Evolutionary conservation across 1,140 invertebrate genomes (phyloP), one percentile per base, ranked within the genome.

Genomic region (Zaprionus lachaisei): DNA sequence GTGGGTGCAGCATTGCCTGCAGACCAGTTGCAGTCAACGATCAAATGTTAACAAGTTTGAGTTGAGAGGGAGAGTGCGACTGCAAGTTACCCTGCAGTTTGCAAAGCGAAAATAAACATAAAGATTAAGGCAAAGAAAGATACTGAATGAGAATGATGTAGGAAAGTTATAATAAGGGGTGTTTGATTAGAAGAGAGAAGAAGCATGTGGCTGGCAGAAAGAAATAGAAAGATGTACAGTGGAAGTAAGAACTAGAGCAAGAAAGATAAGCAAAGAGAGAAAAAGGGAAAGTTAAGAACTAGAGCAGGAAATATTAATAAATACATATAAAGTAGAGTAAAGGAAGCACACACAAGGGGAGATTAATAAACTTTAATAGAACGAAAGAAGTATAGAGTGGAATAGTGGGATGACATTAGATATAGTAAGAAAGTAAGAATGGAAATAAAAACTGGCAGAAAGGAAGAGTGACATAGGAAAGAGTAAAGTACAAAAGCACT

Each of bases 1-100:
- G 55, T 77, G 58, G 75, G 75, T 63, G 75, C 75, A 77, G 74
- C 74, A 60, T 65, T 60, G 47, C 47, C 26, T 57, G 49, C 60
- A 47, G 31, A 24, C 49, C 44, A 56, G 58, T 38, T 47, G 55
- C 22, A 66, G 49, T 54, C 49, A 49, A 28, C 34, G 24, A 31
- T 57, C 41, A 77, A 63, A 77, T 77, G 69, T 64, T 71, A 66
- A 76, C 69, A 28, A 72, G 44, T 61, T 72, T 58, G 38, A 70
- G 57, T 28, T 12, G 17, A 38, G 5, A 9, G 17, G 1, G n/a
- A 5, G 2, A 4, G 22, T 1, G 20, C 15, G 57, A 73, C 72
- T 44, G 2, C 12, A 5, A 70, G 24, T 41, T 71, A 75, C 72
- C 55, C 72, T 44, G 38, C 1, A 51, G 9, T 4, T 12, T 12